These are phyloP conservation scores for Mongoloraphidia duomilia DNA, from an alignment of 2,888 invertebrate genomes.

Conservation along the genomic window DNA sequence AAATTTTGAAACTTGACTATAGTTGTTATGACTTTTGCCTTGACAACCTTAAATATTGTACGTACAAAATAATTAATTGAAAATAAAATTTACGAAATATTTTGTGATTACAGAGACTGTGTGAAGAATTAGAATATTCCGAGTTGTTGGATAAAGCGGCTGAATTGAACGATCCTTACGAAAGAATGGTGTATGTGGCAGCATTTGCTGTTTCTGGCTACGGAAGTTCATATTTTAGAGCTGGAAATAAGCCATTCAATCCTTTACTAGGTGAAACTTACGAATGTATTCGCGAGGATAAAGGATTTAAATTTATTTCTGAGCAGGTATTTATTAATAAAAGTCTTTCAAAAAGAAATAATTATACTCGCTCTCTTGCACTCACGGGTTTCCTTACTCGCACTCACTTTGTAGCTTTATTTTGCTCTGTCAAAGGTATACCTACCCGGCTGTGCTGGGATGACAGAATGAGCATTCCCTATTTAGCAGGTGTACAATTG, in stretches of 20 bases:
- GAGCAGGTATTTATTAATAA: conserved; percentile 45
- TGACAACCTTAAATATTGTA: too few relatives aligned
- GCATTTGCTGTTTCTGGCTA: conserved; percentile 74
- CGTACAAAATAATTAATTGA: background rate
- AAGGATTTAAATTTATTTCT: conserved; percentile 61
- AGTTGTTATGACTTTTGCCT: too few relatives aligned
- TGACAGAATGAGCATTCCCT: too few relatives aligned
- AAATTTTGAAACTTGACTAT: too few relatives aligned
- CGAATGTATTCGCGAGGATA: conserved; percentile 63
- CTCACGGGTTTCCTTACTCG: too few relatives aligned
- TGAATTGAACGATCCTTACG: conserved; percentile 45
- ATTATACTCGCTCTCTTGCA: too few relatives aligned
- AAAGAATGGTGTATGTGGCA: conserved; percentile 60
- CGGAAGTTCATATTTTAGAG: conserved; percentile 54
- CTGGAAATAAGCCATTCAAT: conserved; percentile 76
- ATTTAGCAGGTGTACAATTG: too few relatives aligned
- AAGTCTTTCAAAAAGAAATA: too few relatives aligned
- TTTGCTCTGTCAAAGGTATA: too few relatives aligned
- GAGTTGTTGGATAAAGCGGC: conserved; percentile 65
- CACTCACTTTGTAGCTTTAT: too few relatives aligned
- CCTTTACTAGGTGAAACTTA: conserved; percentile 71
- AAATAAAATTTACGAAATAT: background rate
- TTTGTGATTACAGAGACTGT: conserved; percentile 42
- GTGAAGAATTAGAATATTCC: conserved; percentile 73
- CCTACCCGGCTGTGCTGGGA: too few relatives aligned